phyloP scores from a whole-genome alignment of 2,888 invertebrate species.

The Cheilosia impressa region DNA sequence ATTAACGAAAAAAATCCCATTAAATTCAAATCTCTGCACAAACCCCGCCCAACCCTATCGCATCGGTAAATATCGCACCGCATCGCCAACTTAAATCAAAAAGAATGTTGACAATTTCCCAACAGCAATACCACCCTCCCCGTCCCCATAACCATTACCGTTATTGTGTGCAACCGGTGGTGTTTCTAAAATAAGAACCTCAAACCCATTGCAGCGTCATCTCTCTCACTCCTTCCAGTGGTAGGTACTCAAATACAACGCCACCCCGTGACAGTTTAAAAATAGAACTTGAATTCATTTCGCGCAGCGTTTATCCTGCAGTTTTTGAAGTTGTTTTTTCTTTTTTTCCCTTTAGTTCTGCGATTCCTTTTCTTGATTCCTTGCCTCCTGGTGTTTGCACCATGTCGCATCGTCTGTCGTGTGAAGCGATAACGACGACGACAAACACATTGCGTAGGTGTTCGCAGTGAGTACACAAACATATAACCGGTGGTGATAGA shows the following conservation, averaged over 20 bases:
- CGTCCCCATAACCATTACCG: constrained; percentile 13
- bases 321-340: constrained; percentile 14
- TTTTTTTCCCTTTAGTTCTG: not conserved
- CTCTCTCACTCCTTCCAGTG: not conserved
- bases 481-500: not conserved
- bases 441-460: constrained; percentile 42
- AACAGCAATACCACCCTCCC: constrained; percentile 10
- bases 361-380: not conserved
- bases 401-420: constrained; percentile 55
- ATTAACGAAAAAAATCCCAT: constrained; percentile 31
- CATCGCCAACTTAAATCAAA: constrained; percentile 9
- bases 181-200: constrained; percentile 62
- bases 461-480: constrained; percentile 12
- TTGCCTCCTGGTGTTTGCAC: constrained; percentile 35
- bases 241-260: constrained; percentile 2
- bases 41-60: not conserved
- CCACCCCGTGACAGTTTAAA: constrained; percentile 53
- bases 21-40: constrained; percentile 43
- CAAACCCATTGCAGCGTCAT: constrained; percentile 20
- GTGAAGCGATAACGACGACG: constrained; percentile 14
- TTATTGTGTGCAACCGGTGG: constrained; percentile 61
- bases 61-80: not conserved
- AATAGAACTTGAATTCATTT: constrained; percentile 60
- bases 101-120: constrained; percentile 40
- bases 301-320: constrained; percentile 40